Conservation (phyloP, 2,797 vertebrate genomes). For the Ispidina lecontei region DNA sequence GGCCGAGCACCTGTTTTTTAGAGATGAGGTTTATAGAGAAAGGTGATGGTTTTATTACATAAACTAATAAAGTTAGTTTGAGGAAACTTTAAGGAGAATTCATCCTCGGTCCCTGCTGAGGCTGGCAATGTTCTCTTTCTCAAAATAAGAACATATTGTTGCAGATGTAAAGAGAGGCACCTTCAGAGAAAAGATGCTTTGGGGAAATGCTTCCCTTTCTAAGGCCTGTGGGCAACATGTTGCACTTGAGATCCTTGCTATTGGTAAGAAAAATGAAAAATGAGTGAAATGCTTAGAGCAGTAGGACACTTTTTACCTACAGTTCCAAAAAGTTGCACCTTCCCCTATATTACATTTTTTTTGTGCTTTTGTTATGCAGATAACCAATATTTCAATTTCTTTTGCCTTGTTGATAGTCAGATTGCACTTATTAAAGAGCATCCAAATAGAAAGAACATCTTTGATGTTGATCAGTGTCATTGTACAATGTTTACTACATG, state of each 20-base stretch:
- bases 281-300: not conserved
- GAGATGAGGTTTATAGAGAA: not conserved
- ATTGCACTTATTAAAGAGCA: not conserved
- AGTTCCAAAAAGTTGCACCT: not conserved
- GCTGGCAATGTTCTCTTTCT: not conserved
- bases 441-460: not conserved
- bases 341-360: not conserved
- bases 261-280: not conserved
- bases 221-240: fast-evolving
- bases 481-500: not conserved
- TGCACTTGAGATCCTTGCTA: not conserved
- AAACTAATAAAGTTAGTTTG: not conserved
- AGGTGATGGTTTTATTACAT: not conserved
- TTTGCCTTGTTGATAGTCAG: not conserved
- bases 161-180: not conserved
- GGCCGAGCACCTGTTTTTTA: not conserved
- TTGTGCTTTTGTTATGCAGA: not conserved
- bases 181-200: not conserved
- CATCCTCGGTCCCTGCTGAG: not conserved
- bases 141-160: not conserved
- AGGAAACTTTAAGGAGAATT: not conserved
- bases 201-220: not conserved
- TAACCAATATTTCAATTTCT: not conserved
- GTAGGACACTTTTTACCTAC: not conserved
- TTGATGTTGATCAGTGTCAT: not conserved